Conservation (phyloP, 2,888 invertebrate species). For the Platycnemis pennipes region DNA sequence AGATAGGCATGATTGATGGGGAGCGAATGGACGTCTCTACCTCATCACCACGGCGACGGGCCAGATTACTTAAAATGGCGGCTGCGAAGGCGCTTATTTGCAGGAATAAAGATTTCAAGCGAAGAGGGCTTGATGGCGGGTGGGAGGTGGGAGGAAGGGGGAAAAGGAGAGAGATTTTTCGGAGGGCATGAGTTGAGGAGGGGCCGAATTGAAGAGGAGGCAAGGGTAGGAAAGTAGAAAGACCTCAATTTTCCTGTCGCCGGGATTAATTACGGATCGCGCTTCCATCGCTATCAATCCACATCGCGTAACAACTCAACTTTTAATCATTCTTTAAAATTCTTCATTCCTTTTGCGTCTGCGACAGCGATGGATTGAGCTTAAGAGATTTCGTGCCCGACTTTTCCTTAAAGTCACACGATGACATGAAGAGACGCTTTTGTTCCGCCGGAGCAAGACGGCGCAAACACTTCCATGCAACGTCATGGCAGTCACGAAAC, state of each 20-base stretch:
- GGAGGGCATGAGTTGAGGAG: too few species aligned
- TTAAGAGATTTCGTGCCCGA: not conserved
- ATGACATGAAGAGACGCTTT: not conserved
- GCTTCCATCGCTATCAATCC: conserved; percentile 5
- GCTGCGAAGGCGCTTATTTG: conserved; percentile 1
- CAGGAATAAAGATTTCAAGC: not conserved
- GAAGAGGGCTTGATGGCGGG: not conserved
- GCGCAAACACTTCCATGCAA: not conserved
- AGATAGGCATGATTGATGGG: conserved; percentile 25
- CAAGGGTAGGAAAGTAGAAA: not conserved
- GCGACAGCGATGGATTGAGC: not conserved
- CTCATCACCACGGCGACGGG: not conserved
- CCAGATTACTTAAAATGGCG: conserved; percentile 25
- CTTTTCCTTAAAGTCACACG: not conserved
- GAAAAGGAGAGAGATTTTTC: not conserved
- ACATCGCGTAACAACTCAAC: not conserved
- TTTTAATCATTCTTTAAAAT: not conserved
- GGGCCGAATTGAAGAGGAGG: not conserved
- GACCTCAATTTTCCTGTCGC: conserved; percentile 17
- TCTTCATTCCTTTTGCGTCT: not conserved
- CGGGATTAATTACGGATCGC: not conserved
- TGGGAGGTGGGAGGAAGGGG: not conserved
- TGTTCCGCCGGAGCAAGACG: not conserved
- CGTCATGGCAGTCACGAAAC: not conserved
- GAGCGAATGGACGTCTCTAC: conserved; percentile 1